Evolutionary conservation across 1,140 invertebrate species (phyloP).

Genomic region (Zaprionus kolodkinae): DNA sequence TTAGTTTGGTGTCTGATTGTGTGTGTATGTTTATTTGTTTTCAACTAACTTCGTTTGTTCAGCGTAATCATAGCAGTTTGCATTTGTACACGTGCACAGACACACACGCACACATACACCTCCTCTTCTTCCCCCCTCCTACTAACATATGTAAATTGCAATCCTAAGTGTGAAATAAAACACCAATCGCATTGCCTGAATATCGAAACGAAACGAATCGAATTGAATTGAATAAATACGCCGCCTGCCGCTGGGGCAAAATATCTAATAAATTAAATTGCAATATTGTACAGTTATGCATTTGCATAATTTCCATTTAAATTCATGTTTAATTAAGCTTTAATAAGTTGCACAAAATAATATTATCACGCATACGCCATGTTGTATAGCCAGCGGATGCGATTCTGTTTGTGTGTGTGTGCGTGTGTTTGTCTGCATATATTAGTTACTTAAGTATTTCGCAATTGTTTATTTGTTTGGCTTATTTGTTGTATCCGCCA

Average conservation of each 20-base stretch:
- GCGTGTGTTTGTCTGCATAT: not conserved
- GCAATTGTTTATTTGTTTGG: slow-evolving; percentile 3
- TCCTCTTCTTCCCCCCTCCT: not conserved
- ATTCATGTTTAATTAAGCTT: slow-evolving; percentile 3
- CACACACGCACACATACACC: not conserved
- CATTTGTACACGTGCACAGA: slow-evolving; percentile 14
- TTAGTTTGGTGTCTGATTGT: slow-evolving; percentile 14
- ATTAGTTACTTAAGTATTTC: slow-evolving; percentile 13
- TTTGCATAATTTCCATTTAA: slow-evolving; percentile 36
- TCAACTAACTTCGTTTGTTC: slow-evolving; percentile 37
- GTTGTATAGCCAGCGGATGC: not conserved
- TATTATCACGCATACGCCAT: slow-evolving; percentile 5
- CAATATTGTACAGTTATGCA: not conserved
- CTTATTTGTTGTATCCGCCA: slow-evolving; percentile 11
- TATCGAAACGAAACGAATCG: not conserved
- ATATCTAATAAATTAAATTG: slow-evolving; percentile 9
- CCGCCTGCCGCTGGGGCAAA: not conserved
- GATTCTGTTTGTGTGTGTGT: not conserved
- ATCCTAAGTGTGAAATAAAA: slow-evolving; percentile 11
- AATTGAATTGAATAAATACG: slow-evolving; percentile 21
- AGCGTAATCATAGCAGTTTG: slow-evolving; percentile 27
- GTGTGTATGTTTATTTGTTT: slow-evolving; percentile 29
- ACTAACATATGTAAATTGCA: slow-evolving; percentile 11
- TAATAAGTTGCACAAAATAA: slow-evolving; percentile 3
- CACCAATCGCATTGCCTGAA: slow-evolving; percentile 8